phyloP scores from a whole-genome alignment of 1,140 invertebrate genomes.

The Pygmarrhopalites habei region DNA sequence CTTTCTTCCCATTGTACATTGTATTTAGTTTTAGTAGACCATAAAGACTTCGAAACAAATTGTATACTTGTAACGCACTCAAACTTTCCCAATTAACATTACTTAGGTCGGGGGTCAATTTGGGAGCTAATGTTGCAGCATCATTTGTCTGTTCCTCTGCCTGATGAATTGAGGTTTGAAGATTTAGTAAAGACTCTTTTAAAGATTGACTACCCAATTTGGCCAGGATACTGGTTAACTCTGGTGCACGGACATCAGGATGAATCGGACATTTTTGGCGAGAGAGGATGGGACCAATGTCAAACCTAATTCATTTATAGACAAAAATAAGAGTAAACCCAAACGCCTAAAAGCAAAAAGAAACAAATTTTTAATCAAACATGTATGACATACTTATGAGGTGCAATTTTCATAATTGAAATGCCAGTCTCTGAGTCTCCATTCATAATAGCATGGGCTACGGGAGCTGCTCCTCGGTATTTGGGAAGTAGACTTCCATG shows the following conservation, averaged over 20 bases:
- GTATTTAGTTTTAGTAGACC: constrained; percentile 37
- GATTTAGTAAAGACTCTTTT: constrained; percentile 54
- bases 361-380: constrained; percentile 6
- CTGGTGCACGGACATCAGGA: constrained; percentile 55
- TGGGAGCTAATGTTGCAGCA: constrained; percentile 49
- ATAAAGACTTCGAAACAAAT: constrained; percentile 39
- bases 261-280: constrained; percentile 57
- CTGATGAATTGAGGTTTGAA: constrained; percentile 53
- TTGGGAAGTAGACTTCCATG: constrained; percentile 84
- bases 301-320: constrained; percentile 60
- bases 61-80: constrained; percentile 38
- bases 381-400: constrained; percentile 55
- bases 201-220: constrained; percentile 61
- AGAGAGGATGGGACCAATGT: constrained; percentile 71
- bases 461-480: constrained; percentile 86
- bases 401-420: constrained; percentile 79
- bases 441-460: constrained; percentile 72
- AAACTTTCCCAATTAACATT: constrained; percentile 38
- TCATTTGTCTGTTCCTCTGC: constrained; percentile 54
- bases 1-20: constrained; percentile 31
- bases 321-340: constrained; percentile 37
- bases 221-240: constrained; percentile 60
- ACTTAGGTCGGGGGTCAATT: constrained; percentile 36
- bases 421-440: constrained; percentile 77
- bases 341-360: too few species aligned